Conservation (phyloP, 2,797 vertebrate genomes). For the Pelobates cultripes region DNA sequence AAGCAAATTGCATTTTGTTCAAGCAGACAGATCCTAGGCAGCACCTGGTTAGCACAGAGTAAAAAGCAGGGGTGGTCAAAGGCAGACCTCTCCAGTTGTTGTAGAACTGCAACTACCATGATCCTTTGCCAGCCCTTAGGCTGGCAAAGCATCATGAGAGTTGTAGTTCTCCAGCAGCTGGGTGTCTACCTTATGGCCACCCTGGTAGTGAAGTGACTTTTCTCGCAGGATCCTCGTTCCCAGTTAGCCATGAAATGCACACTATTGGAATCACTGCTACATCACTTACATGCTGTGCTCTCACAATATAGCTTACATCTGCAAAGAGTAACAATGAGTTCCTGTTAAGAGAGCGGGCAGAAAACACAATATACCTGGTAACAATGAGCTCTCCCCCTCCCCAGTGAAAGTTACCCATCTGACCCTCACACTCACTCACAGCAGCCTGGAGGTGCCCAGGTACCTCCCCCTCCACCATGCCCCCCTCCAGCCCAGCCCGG, state of each 20-base stretch:
- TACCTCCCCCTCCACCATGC: constrained; percentile 43
- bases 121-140: too few relatives aligned
- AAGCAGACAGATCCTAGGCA: background rate
- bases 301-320: constrained; percentile 1
- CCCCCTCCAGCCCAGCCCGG: constrained; percentile 17
- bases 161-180: too few relatives aligned
- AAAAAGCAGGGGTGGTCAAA: too few relatives aligned
- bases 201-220: too few relatives aligned
- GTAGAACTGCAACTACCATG: too few relatives aligned
- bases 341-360: background rate
- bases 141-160: too few relatives aligned
- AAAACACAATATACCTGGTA: background rate
- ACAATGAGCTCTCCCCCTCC: constrained; percentile 18
- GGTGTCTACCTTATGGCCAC: too few relatives aligned
- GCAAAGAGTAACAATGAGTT: constrained; percentile 7
- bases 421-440: constrained; percentile 62
- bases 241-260: background rate
- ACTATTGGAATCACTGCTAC: background rate
- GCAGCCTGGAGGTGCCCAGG: constrained; percentile 45
- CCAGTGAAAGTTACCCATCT: constrained; percentile 36
- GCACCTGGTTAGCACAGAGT: background rate
- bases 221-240: background rate
- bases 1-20: background rate
- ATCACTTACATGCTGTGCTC: background rate
- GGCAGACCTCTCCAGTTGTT: too few relatives aligned